phyloP scores from a whole-genome alignment of 2,797 vertebrate species.

The Arnoldichthys spilopterus region DNA sequence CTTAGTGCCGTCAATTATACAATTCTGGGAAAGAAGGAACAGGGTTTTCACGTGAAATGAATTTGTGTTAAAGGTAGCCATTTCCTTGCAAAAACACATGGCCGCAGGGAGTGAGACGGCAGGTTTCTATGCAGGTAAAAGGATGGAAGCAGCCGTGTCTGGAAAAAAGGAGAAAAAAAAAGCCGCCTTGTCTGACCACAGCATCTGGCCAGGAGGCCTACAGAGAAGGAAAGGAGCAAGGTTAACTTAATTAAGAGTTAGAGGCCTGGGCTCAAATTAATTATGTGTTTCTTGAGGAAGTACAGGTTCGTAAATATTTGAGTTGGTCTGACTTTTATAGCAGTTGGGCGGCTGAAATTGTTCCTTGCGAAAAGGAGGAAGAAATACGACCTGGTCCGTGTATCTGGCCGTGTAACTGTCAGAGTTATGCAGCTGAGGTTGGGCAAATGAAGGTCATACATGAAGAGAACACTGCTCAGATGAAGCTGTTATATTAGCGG shows the following conservation, averaged over 20 bases:
- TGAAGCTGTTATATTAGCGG: neutral
- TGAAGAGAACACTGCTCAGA: neutral
- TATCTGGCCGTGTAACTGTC: slow-evolving; percentile 3
- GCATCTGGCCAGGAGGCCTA: slow-evolving; percentile 42
- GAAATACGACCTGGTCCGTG: slow-evolving; percentile 15
- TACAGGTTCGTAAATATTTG: slow-evolving; percentile 57
- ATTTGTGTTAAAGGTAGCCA: neutral
- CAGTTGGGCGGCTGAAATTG: slow-evolving; percentile 27
- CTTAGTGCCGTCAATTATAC: neutral
- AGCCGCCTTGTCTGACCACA: slow-evolving; percentile 20
- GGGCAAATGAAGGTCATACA: neutral
- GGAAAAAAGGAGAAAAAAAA: slow-evolving; percentile 19
- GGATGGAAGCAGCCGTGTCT: neutral
- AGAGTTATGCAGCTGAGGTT: neutral
- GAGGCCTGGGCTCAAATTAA: slow-evolving; percentile 48
- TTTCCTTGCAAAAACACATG: neutral
- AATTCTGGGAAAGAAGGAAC: neutral
- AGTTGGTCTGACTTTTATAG: slow-evolving; percentile 44
- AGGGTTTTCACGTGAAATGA: neutral
- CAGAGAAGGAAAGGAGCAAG: slow-evolving; percentile 1
- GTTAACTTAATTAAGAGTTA: slow-evolving; percentile 56
- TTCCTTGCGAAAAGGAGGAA: slow-evolving; percentile 25
- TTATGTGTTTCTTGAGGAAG: slow-evolving; percentile 54
- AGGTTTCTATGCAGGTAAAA: slow-evolving; percentile 18
- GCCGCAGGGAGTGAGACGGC: neutral